Evolutionary conservation across 2,113 vertebrate genomes (phyloP).

Genomic region (Menura novaehollandiae): DNA sequence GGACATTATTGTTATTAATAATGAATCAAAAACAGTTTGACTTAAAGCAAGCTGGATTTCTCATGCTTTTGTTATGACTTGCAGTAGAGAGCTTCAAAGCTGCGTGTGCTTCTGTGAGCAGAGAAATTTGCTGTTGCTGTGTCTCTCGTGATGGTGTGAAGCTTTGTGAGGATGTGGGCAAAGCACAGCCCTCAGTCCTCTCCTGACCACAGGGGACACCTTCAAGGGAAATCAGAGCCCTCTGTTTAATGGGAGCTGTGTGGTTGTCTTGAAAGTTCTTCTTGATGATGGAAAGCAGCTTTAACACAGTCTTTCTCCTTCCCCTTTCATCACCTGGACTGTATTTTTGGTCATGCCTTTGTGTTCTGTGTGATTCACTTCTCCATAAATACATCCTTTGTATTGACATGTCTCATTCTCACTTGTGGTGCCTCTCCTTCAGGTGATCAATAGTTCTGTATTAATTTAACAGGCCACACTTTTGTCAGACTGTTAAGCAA

Average conservation of each 20-base stretch:
- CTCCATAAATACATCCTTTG: neutral
- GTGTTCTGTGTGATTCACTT: neutral
- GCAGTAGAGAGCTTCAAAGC: constrained; percentile 1
- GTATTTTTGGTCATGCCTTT: neutral
- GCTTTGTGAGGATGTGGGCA: neutral
- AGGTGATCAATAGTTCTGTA: neutral
- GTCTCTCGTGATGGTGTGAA: neutral
- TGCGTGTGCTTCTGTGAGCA: neutral
- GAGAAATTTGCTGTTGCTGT: neutral
- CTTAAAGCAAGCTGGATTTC: neutral
- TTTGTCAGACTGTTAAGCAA: neutral
- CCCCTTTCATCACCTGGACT: neutral
- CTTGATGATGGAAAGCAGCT: neutral
- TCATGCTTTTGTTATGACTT: constrained; percentile 28
- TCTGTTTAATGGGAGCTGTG: neutral
- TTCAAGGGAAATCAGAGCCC: neutral
- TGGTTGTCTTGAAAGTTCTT: neutral
- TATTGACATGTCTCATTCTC: neutral
- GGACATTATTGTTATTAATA: constrained; percentile 32
- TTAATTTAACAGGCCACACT: neutral
- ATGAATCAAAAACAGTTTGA: constrained; percentile 24
- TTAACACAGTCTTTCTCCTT: neutral
- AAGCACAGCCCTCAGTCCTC: neutral
- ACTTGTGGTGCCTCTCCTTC: neutral
- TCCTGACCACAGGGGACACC: neutral